Evolutionary conservation across 2,797 vertebrate species (phyloP), one percentile per base, ranked within the genome.

Genomic region (Molossus alvarezi): DNA sequence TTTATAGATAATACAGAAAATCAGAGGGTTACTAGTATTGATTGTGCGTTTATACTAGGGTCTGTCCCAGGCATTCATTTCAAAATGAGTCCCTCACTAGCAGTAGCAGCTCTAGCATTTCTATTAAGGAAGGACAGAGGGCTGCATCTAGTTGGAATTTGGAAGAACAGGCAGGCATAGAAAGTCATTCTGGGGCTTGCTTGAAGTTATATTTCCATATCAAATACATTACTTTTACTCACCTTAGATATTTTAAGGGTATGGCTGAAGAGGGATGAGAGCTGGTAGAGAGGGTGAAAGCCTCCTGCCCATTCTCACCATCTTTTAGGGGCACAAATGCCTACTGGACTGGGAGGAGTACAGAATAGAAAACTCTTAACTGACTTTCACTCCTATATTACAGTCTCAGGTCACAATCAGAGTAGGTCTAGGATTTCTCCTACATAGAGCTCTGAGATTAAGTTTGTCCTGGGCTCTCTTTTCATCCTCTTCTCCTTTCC

Each of bases 81-180:
- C 51, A 76, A 95, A 95, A 95, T 92, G 85, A 95, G 13, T 81
- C 95, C 37, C 2, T 80, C 9, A n/a, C 73, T 72, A 73, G 12
- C 51, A 88, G 33, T 69, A 82, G 69, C 17, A 92, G 53, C 62
- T 85, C 21, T 17, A 64, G 73, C 20, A 69, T 95, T 94, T 97
- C 64, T 92, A 67, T 83, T 83, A 75, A 72, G 69, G 55, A 71
- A 93, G 82, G 64, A 53, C 62, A 86, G 6, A 29, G 20, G 17
- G 5, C 45, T 58, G 12, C 15, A 45, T 84, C 11, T 73, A 91
- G 94, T 45, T 62, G 55, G 89, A 97, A 84, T 95, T 96, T 84
- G 57, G 57, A 95, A 8, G 67, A 76, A 33, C 10, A 14, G 17
- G 51, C 11, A 17, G 25, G 29, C 41, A 53, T 17, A 23, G 10